Evolutionary conservation across 2,888 invertebrate genomes (phyloP).

Genomic region (Pseudococcus viburni): DNA sequence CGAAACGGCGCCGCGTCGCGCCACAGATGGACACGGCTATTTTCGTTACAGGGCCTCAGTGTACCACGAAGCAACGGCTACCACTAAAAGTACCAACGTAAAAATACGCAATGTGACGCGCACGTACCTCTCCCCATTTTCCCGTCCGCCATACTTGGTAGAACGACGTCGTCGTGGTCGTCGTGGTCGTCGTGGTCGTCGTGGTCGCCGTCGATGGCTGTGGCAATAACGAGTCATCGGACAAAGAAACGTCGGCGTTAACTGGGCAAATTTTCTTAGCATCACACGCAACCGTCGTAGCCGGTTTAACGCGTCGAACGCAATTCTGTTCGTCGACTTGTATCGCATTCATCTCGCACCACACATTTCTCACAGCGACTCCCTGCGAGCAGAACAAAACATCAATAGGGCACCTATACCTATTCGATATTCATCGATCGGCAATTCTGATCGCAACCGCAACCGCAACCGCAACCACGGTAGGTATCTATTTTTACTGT

Average conservation of each 20-base stretch:
- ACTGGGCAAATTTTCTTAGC: background rate
- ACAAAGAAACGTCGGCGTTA: background rate
- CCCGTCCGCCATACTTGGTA: conserved; percentile 67
- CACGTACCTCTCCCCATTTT: conserved; percentile 72
- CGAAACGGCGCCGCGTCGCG: too few species aligned
- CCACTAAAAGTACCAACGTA: too few species aligned
- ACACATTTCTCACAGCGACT: background rate
- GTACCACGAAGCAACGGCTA: too few species aligned
- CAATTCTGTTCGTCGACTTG: conserved; percentile 42
- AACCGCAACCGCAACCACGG: too few species aligned
- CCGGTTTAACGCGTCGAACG: background rate
- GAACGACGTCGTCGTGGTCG: background rate
- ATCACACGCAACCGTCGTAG: conserved; percentile 7
- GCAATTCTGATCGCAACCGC: too few species aligned
- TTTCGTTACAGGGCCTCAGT: too few species aligned
- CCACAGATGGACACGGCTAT: too few species aligned
- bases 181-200: background rate
- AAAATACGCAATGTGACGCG: too few species aligned
- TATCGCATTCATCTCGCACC: conserved; percentile 34
- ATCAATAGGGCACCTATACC: too few species aligned
- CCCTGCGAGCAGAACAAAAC: conserved; percentile 5
- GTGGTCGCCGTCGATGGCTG: background rate
- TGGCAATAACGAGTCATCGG: background rate
- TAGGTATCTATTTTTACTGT: too few species aligned
- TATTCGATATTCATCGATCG: too few species aligned